Percentiles rank a stretch among this genome's conserved stretches.
These are phyloP conservation scores for Synergus japonicus DNA, from an alignment of 2,888 invertebrate species.

Conservation along the genomic window DNA sequence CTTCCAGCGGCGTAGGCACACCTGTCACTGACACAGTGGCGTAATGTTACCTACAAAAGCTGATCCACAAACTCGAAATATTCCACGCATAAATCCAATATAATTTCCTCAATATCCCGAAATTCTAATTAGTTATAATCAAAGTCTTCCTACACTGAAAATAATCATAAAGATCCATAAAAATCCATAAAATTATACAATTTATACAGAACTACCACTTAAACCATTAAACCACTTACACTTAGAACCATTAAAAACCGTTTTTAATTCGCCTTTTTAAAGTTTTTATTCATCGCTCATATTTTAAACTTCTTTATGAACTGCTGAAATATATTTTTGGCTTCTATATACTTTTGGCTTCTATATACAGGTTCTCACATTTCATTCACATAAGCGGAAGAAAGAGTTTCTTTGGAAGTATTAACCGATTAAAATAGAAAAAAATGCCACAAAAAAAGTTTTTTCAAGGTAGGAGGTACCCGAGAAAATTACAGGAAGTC, in stretches of 20 bases:
- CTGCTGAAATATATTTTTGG: background rate
- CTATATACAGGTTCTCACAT: background rate
- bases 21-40: constrained; percentile 71
- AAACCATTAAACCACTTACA: too few relatives aligned
- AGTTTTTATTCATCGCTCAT: background rate
- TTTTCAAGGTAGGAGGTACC: constrained; percentile 10
- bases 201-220: too few relatives aligned
- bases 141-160: background rate
- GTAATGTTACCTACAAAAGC: constrained; percentile 52
- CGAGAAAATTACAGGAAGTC: constrained; percentile 53
- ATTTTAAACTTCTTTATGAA: background rate
- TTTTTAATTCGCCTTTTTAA: too few relatives aligned
- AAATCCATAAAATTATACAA: background rate
- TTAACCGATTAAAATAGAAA: background rate
- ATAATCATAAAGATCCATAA: background rate
- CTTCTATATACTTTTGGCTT: background rate
- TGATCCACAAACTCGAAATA: constrained; percentile 1
- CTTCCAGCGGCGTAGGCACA: constrained; percentile 69
- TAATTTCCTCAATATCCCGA: background rate
- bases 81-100: constrained; percentile 3
- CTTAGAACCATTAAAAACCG: too few relatives aligned
- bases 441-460: constrained; percentile 39
- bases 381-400: background rate
- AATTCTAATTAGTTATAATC: background rate
- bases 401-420: background rate